Conservation (phyloP, 1,140 invertebrate species). For the Leptinotarsa undecemlineata region DNA sequence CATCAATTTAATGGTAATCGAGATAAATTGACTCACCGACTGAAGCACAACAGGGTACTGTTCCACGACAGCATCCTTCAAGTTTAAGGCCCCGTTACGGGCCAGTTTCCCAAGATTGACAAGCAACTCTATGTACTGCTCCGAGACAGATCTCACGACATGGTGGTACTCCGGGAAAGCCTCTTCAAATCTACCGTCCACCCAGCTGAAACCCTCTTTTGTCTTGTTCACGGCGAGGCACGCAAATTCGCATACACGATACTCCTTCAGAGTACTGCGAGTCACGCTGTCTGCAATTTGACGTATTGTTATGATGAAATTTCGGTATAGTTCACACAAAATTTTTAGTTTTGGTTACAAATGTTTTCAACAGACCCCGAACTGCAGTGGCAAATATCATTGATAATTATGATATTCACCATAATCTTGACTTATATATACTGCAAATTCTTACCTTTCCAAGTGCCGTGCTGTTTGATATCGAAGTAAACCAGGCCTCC, state of each 20-base stretch:
- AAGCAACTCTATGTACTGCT: slow-evolving; percentile 65
- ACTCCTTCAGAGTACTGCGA: slow-evolving; percentile 24
- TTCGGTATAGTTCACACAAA: no score
- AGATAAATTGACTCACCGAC: slow-evolving; percentile 57
- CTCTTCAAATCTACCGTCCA: slow-evolving; percentile 57
- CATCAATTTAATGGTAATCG: neutral
- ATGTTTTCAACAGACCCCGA: no score
- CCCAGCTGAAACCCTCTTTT: slow-evolving; percentile 60
- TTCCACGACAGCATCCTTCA: slow-evolving; percentile 59
- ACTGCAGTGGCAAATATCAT: no score
- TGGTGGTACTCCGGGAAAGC: slow-evolving; percentile 69
- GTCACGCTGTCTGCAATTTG: slow-evolving; percentile 20
- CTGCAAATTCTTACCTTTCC: slow-evolving; percentile 30
- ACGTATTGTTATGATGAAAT: no score
- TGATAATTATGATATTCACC: no score
- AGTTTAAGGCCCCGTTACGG: slow-evolving; percentile 62
- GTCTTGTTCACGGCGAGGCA: slow-evolving; percentile 59
- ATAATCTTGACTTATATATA: neutral
- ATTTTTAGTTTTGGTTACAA: no score
- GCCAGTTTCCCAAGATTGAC: slow-evolving; percentile 61
- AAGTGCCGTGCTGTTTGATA: slow-evolving; percentile 42
- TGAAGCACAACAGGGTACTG: slow-evolving; percentile 66
- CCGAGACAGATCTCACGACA: slow-evolving; percentile 58
- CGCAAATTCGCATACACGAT: slow-evolving; percentile 60
- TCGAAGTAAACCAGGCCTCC: slow-evolving; percentile 36